A percentile compares a stretch with the other conserved stretches of the same genome.
These are phyloP conservation scores for Hypocryptadius cinnamomeus DNA, from an alignment of 2,113 vertebrate species.

Conservation along the genomic window DNA sequence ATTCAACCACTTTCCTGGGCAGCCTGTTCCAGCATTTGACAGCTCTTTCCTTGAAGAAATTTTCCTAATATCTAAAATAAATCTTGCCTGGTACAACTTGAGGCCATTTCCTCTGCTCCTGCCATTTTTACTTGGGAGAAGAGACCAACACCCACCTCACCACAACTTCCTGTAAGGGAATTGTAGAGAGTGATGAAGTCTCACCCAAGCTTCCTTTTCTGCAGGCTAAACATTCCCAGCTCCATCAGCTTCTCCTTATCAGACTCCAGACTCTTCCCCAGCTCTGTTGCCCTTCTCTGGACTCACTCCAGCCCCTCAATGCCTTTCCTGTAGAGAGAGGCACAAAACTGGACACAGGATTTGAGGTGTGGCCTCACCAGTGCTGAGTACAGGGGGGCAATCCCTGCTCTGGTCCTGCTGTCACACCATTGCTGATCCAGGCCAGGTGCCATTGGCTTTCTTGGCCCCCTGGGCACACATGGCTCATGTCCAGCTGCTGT, in stretches of 20 bases:
- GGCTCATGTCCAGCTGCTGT: not conserved
- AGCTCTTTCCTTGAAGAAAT: not conserved
- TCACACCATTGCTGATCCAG: not conserved
- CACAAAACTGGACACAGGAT: not conserved
- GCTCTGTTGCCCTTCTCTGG: fast-evolving
- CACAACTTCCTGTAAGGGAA: not conserved
- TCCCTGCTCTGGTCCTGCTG: not conserved
- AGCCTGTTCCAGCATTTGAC: not conserved
- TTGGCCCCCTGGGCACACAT: not conserved
- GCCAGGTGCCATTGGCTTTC: not conserved
- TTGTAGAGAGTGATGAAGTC: not conserved
- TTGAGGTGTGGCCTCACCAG: not conserved
- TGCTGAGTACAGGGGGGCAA: fast-evolving
- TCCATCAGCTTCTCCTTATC: not conserved
- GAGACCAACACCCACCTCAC: fast-evolving
- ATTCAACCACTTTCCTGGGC: not conserved
- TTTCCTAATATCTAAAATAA: not conserved
- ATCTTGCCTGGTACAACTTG: not conserved
- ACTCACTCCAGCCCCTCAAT: not conserved
- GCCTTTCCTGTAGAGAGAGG: not conserved
- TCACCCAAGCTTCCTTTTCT: not conserved
- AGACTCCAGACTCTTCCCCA: not conserved
- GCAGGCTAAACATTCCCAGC: not conserved
- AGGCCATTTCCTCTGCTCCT: not conserved
- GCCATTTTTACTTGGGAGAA: not conserved